A percentile compares a stretch with the other conserved stretches of the same genome.
Evolutionary conservation across 2,888 invertebrate genomes (phyloP).

Genomic region (Cephus rjabovi): DNA sequence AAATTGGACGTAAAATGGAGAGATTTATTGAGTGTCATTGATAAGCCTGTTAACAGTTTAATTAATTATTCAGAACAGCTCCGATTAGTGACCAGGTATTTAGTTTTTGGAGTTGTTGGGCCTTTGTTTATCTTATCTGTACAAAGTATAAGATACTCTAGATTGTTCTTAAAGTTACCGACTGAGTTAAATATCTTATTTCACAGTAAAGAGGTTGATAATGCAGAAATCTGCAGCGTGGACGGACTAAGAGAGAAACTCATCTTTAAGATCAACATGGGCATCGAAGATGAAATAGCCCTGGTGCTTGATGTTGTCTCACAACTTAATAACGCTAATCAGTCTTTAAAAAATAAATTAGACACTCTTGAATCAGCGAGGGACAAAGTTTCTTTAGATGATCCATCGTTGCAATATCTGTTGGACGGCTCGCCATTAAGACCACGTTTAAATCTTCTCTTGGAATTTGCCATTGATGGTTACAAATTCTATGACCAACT

Average conservation of each 20-base stretch:
- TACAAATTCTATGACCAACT: slow-evolving; percentile 42
- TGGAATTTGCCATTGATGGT: slow-evolving; percentile 50
- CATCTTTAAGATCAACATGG: slow-evolving; percentile 49
- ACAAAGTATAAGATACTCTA: neutral
- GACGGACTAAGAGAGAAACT: slow-evolving; percentile 43
- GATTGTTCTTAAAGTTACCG: neutral
- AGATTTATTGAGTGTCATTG: slow-evolving; percentile 28
- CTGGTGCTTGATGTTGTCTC: slow-evolving; percentile 31
- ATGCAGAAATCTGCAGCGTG: slow-evolving; percentile 42
- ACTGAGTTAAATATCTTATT: slow-evolving; percentile 7
- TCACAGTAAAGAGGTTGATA: slow-evolving; percentile 45
- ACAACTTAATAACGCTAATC: slow-evolving; percentile 40
- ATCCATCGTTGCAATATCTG: slow-evolving; percentile 42
- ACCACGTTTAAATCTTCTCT: slow-evolving; percentile 48
- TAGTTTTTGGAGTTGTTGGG: slow-evolving; percentile 7
- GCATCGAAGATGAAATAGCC: slow-evolving; percentile 47
- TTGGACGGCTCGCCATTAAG: slow-evolving; percentile 47
- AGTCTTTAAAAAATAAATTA: slow-evolving; percentile 50
- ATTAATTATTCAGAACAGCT: slow-evolving; percentile 51
- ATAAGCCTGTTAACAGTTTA: slow-evolving; percentile 35
- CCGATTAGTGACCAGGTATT: slow-evolving; percentile 42
- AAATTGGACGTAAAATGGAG: slow-evolving; percentile 40
- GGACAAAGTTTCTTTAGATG: slow-evolving; percentile 39
- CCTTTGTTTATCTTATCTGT: neutral
- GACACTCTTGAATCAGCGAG: slow-evolving; percentile 41